These are phyloP conservation scores for Tenthredo scrophulariae DNA, from an alignment of 2,888 invertebrate genomes.

Conservation along the genomic window DNA sequence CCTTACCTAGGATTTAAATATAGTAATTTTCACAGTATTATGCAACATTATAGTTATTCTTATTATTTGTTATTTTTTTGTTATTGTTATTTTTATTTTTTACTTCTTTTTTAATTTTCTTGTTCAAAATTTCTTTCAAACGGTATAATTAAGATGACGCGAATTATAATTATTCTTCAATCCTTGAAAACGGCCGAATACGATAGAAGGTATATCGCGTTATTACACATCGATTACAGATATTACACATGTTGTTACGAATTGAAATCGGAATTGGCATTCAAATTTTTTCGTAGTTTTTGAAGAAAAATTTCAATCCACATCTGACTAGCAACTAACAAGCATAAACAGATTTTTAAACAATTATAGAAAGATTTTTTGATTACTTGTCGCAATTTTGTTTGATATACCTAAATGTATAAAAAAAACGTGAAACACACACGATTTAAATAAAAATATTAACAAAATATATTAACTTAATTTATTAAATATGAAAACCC, in stretches of 20 bases:
- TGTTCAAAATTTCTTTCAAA: constrained; percentile 11
- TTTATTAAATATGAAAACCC: constrained; percentile 18
- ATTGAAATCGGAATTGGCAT: constrained; percentile 1
- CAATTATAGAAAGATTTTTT: not conserved
- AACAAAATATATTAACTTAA: not conserved
- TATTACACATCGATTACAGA: not conserved
- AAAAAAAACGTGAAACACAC: not conserved
- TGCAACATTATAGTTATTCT: not conserved
- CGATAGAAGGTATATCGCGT: not conserved
- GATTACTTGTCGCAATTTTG: constrained; percentile 36
- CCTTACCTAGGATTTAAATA: constrained; percentile 11
- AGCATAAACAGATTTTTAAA: not conserved
- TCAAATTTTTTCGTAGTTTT: not conserved
- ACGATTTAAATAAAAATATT: not conserved
- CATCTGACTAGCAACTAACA: constrained; percentile 38
- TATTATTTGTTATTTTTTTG: not conserved
- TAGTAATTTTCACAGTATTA: constrained; percentile 15
- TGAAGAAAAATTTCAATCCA: constrained; percentile 12
- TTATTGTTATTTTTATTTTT: not conserved
- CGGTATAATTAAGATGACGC: not conserved
- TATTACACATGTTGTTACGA: not conserved
- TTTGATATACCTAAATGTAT: constrained; percentile 5
- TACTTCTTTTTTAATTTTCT: not conserved
- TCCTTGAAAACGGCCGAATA: not conserved
- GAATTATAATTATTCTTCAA: constrained; percentile 26